Conservation (phyloP, 2,888 invertebrate species). For the Seira musarum region DNA sequence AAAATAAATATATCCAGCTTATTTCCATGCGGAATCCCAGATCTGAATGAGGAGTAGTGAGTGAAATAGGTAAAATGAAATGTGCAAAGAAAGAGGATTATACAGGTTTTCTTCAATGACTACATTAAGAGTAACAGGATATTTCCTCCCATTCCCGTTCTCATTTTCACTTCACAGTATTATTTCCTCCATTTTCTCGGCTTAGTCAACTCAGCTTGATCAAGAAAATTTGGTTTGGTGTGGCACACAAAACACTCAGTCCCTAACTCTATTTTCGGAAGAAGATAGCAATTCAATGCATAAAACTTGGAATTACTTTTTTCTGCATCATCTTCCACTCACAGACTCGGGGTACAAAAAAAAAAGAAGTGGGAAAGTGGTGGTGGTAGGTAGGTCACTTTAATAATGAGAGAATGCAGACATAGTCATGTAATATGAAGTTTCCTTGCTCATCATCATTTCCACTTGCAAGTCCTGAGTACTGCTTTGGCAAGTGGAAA, state of each 20-base stretch:
- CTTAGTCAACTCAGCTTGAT: constrained; percentile 20
- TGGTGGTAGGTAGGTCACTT: constrained; percentile 2
- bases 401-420: constrained; percentile 15
- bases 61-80: not conserved
- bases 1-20: not conserved
- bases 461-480: not conserved
- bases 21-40: too few relatives aligned
- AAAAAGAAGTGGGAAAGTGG: not conserved
- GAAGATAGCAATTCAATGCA: constrained; percentile 7
- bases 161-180: constrained; percentile 28
- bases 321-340: not conserved
- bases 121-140: constrained; percentile 37
- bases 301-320: constrained; percentile 11
- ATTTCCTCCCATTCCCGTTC: constrained; percentile 22
- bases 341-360: not conserved
- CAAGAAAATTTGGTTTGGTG: constrained; percentile 12
- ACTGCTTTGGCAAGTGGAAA: not conserved
- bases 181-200: not conserved
- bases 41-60: not conserved
- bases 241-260: not conserved
- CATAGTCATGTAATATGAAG: constrained; percentile 9
- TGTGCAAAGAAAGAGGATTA: constrained; percentile 30
- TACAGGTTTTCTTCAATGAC: constrained; percentile 18
- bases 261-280: not conserved
- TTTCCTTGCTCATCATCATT: constrained; percentile 7